Percentiles rank a stretch among this genome's conserved stretches.
phyloP scores from a whole-genome alignment of 2,113 vertebrate species.

The Ariopsis seemanni region DNA sequence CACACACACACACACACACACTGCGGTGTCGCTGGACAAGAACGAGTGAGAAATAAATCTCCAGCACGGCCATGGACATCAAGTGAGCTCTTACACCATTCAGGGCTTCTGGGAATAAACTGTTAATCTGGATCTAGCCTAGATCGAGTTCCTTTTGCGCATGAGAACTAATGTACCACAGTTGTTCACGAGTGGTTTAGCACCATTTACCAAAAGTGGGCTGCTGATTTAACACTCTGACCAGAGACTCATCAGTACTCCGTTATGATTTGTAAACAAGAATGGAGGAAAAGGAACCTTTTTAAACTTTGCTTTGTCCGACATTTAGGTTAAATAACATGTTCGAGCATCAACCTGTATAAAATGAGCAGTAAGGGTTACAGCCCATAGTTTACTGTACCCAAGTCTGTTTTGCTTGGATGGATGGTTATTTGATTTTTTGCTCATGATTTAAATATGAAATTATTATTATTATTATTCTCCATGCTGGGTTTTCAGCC shows the following conservation, averaged over 20 bases:
- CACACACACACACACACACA: neutral
- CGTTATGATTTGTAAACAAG: too few relatives aligned
- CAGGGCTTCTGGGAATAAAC: neutral
- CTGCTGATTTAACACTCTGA: neutral
- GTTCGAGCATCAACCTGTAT: too few relatives aligned
- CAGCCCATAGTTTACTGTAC: too few relatives aligned
- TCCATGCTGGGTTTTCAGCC: neutral
- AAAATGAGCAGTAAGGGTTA: too few relatives aligned
- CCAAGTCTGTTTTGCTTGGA: neutral
- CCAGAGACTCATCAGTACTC: neutral
- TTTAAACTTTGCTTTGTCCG: too few relatives aligned
- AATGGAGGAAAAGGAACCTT: too few relatives aligned
- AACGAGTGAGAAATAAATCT: neutral
- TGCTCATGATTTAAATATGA: neutral
- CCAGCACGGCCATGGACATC: neutral
- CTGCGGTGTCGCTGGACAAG: neutral
- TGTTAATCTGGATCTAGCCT: neutral
- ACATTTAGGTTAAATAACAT: too few relatives aligned
- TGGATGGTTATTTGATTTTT: neutral
- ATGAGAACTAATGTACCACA: neutral
- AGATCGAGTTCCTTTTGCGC: constrained; percentile 1
- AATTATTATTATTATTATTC: constrained; percentile 4
- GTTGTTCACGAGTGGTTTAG: constrained; percentile 21
- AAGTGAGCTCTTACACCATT: neutral
- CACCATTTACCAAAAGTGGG: neutral